Conservation (phyloP, 2,113 vertebrate genomes). For the Apistogramma diplotaenia region DNA sequence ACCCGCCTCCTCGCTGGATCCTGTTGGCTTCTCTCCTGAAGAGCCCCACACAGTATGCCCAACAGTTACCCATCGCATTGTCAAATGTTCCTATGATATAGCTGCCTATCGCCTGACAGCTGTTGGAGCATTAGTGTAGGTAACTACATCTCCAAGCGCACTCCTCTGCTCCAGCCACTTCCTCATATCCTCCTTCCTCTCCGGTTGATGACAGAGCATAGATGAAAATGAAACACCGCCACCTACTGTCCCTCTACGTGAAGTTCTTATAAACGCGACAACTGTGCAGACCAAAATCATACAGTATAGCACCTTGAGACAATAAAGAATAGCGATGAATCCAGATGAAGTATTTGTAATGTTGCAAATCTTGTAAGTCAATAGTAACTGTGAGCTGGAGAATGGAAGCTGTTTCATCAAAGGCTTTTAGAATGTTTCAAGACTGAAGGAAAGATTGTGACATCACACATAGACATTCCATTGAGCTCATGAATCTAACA, state of each 20-base stretch:
- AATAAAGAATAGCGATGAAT: too few species aligned
- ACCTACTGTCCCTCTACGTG: conserved; percentile 8
- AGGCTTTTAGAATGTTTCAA: too few species aligned
- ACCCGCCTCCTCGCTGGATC: conserved; percentile 80
- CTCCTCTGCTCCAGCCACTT: conserved; percentile 29
- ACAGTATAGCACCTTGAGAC: too few species aligned
- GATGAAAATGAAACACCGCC: conserved; percentile 17
- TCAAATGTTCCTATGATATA: conserved; percentile 28
- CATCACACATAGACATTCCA: too few species aligned
- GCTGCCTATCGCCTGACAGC: conserved; percentile 19
- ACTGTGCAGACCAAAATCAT: too few species aligned
- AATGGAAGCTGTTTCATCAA: too few species aligned
- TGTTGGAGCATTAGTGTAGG: not conserved
- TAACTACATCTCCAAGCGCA: conserved; percentile 11
- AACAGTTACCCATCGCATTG: conserved; percentile 82
- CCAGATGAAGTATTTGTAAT: too few species aligned
- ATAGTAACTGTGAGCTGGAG: too few species aligned
- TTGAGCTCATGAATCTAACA: too few species aligned
- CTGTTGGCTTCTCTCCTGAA: conserved; percentile 74
- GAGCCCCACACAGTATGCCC: conserved; percentile 69
- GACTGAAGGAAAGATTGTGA: too few species aligned
- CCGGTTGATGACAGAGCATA: not conserved
- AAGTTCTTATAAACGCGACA: not conserved
- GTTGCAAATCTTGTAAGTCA: too few species aligned
- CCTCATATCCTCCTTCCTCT: conserved; percentile 48